phyloP scores from a whole-genome alignment of 37 sponge, comb jelly and placozoan genomes.

The Axinella damicornis region DNA sequence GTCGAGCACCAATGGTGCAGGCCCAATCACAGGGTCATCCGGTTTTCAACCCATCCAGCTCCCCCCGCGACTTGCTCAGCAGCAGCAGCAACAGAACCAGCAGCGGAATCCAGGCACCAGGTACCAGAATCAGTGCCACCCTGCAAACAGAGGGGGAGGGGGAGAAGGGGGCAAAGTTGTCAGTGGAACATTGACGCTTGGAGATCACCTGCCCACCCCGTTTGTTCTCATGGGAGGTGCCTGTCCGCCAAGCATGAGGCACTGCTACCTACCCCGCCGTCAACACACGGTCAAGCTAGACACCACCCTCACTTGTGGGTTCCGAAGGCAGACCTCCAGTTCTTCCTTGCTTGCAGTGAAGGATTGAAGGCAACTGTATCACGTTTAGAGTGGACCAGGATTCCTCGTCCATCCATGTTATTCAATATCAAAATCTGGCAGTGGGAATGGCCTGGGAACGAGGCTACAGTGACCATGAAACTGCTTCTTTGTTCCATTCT shows the following conservation, averaged over 20 bases:
- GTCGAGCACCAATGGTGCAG: not conserved
- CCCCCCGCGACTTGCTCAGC: constrained; percentile 45
- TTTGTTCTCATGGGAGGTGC: not conserved
- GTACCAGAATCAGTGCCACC: constrained; percentile 88
- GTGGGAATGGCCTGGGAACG: no score
- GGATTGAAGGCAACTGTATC: no score
- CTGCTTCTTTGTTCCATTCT: no score
- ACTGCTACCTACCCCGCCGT: constrained; percentile 79
- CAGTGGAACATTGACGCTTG: constrained; percentile 1
- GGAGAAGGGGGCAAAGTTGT: not conserved
- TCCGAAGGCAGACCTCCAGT: no score
- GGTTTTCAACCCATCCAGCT: constrained; percentile 33
- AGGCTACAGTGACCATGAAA: no score
- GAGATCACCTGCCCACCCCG: constrained; percentile 20
- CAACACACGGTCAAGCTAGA: constrained; percentile 64
- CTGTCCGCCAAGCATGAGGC: constrained; percentile 49
- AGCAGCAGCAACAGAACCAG: constrained; percentile 17
- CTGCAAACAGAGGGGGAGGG: constrained; percentile 55
- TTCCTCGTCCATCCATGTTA: no score
- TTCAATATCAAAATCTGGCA: no score
- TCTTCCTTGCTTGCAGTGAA: no score
- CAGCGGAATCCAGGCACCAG: constrained; percentile 51
- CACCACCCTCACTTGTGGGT: constrained; percentile 64
- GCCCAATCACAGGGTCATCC: not conserved
- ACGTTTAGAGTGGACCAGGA: no score